Evolutionary conservation across 30 jellyfish, hydroid and myxozoan genomes (phyloP).

Genomic region (Chrysaora quinquecirrha): DNA sequence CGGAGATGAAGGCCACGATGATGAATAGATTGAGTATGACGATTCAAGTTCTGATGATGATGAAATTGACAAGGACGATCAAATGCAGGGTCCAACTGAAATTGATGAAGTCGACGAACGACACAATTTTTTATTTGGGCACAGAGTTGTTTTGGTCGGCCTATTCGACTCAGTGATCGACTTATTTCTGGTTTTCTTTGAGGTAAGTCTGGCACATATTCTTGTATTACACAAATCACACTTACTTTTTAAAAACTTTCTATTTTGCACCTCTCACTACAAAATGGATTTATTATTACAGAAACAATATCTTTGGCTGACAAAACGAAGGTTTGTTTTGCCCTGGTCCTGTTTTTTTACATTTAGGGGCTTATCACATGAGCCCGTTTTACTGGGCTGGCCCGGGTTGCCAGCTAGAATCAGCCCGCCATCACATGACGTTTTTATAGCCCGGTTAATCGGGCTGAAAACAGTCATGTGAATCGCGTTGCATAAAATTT

Average conservation of each 20-base stretch:
- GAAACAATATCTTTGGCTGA: neutral
- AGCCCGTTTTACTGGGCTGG: no score
- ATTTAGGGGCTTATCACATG: no score
- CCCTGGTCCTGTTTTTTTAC: neutral
- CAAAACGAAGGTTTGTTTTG: neutral
- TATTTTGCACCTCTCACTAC: neutral
- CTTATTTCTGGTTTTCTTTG: slow-evolving; percentile 28
- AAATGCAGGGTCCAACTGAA: slow-evolving; percentile 20
- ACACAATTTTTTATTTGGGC: slow-evolving; percentile 26
- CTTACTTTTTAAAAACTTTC: neutral
- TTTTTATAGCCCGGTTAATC: no score
- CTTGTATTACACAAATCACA: neutral
- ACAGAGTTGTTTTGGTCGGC: slow-evolving; percentile 47
- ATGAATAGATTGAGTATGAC: slow-evolving; percentile 21
- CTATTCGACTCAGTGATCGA: slow-evolving; percentile 44
- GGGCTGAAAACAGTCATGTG: no score
- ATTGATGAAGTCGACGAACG: slow-evolving; percentile 12
- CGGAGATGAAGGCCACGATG: slow-evolving; percentile 37
- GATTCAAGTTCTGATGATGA: slow-evolving; percentile 35
- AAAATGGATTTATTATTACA: neutral
- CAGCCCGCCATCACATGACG: no score
- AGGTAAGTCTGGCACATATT: slow-evolving; percentile 13
- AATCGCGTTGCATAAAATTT: no score
- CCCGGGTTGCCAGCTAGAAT: neutral
- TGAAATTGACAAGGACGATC: slow-evolving; percentile 19